These are phyloP conservation scores for Brachyhypopomus gauderio DNA, from an alignment of 2,113 vertebrate genomes.

Conservation along the genomic window DNA sequence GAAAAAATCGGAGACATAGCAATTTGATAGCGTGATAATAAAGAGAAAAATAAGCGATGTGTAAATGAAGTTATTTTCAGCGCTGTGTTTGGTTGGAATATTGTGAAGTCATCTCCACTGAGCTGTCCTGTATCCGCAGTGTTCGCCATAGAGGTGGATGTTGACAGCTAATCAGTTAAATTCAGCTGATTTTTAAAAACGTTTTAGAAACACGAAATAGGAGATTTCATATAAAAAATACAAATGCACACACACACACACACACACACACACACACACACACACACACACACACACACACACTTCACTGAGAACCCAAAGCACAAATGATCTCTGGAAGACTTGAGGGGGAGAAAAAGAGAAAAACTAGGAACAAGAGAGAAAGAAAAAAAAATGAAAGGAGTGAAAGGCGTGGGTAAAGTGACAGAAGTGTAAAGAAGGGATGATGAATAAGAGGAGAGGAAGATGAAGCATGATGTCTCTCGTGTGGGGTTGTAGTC, in stretches of 20 bases:
- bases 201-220: background rate
- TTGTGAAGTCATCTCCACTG: background rate
- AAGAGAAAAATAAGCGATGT: background rate
- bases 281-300: background rate
- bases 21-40: background rate
- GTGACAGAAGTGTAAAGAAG: background rate
- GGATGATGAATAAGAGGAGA: background rate
- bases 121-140: too few relatives aligned
- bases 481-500: conserved; percentile 24
- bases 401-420: background rate
- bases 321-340: conserved; percentile 9
- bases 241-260: background rate
- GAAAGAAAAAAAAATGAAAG: background rate
- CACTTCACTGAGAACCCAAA: background rate
- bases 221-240: background rate
- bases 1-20: too few relatives aligned
- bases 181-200: background rate
- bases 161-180: too few relatives aligned
- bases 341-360: background rate
- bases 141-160: too few relatives aligned
- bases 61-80: background rate
- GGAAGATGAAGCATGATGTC: conserved; percentile 8
- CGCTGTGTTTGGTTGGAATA: background rate
- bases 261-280: background rate
- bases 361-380: conserved; percentile 15